These are phyloP conservation scores for Sebastes trivittatus DNA, from an alignment of 2,797 vertebrate species.

Conservation along the genomic window DNA sequence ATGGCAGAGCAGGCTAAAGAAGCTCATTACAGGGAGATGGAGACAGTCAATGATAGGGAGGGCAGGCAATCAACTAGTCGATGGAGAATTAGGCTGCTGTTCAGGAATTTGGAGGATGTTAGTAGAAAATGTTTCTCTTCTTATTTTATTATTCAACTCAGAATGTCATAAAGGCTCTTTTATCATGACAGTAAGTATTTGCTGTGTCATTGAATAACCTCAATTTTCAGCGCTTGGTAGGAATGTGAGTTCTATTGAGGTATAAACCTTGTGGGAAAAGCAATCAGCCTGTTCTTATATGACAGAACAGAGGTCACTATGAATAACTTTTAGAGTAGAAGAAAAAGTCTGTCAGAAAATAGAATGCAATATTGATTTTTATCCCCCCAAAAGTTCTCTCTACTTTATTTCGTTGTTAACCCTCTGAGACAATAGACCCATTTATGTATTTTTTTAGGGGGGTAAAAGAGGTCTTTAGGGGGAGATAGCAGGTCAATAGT, in stretches of 20 bases:
- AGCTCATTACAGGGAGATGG: slow-evolving; percentile 20
- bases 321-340: background rate
- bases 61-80: background rate
- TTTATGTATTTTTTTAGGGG: too few relatives aligned
- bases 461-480: too few relatives aligned
- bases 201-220: background rate
- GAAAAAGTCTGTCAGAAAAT: background rate
- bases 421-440: too few relatives aligned
- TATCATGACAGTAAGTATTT: background rate
- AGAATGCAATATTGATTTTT: background rate
- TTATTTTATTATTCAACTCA: background rate
- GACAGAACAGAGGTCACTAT: background rate
- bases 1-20: background rate
- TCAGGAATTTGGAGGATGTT: background rate
- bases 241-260: background rate
- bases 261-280: slow-evolving; percentile 16
- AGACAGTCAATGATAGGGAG: slow-evolving; percentile 2
- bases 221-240: background rate
- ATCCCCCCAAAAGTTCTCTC: background rate
- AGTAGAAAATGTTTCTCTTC: background rate
- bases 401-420: background rate
- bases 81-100: background rate
- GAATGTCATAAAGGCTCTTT: background rate
- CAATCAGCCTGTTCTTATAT: background rate
- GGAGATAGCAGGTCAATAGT: too few relatives aligned